Evolutionary conservation across 2,113 vertebrate species (phyloP).

Genomic region (Uria aalge): DNA sequence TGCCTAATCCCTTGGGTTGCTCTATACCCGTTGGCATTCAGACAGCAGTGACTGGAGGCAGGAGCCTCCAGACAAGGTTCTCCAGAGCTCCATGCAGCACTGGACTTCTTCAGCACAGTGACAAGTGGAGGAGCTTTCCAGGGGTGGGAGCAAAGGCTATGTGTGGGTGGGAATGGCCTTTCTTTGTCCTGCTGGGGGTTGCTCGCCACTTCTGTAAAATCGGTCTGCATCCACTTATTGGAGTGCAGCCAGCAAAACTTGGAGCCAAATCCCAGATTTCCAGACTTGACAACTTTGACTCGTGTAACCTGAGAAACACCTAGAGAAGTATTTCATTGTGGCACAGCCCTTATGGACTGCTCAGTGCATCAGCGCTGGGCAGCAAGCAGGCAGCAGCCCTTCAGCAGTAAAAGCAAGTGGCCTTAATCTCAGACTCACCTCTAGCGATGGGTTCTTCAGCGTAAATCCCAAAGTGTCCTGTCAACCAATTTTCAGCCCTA

Average conservation of each 20-base stretch:
- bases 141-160: background rate
- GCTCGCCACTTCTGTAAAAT: background rate
- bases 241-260: background rate
- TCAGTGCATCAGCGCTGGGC: background rate
- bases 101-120: background rate
- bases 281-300: background rate
- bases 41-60: background rate
- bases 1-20: background rate
- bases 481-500: background rate
- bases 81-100: background rate
- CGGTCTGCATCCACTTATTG: background rate
- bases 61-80: background rate
- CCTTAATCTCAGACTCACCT: background rate
- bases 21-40: background rate
- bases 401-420: background rate
- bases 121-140: background rate
- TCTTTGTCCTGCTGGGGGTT: background rate
- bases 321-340: background rate
- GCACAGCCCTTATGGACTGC: background rate
- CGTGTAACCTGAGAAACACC: background rate
- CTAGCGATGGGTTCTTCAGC: background rate
- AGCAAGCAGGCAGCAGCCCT: background rate
- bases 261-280: background rate
- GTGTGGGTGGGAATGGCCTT: background rate
- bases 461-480: fast-evolving